Base-by-base conservation (phyloP, 2,113 vertebrate species). In the Colaptes auratus region DNA sequence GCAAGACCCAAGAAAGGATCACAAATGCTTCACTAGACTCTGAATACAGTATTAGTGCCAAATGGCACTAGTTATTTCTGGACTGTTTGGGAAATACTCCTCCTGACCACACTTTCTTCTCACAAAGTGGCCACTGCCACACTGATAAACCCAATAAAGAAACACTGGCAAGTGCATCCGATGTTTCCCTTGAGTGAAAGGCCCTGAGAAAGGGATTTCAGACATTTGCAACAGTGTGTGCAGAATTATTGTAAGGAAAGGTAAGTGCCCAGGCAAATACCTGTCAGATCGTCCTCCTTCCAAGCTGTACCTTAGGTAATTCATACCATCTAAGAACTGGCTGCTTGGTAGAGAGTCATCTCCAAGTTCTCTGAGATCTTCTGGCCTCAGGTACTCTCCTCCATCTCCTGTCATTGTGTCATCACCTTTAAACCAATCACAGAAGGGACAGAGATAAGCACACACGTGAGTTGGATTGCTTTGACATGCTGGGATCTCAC, bases 331-430 rank as follows among this genome's bases (percentile, higher is more conserved):
- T 95, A 99, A 95, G 91, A 99, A 99, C 86, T 99, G 99, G 42
- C 99, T 99, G 97, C 98, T 98, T 5, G 99, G 99, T 35, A 99
- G 96, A 5, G 99, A 99, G 97, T 99, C 99, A 30, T 99, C 99
- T 12, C 99, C 99, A 12, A 99, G 98, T 92, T 99, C 99, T 90
- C 98, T 98, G 28, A 99, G 97, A 88, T 99, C 99, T 96, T 99
- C 99, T 1, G 99, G 98, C 90, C 99, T 98, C 8, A 99, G 97
- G 82, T 99, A 99, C 93, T 99, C 99, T 48, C 98, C 99, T 36
- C 99, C 99, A 36, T 99, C 99, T 2, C 99, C 99, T 1, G 99
- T 99, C 98, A 99, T 99, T 0, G 99, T 99, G 97, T 99, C 99
- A 58, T 99, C 99, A 63, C 99, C 99, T 99, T 92, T 18, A 82